Evolutionary conservation across 2,113 vertebrate genomes (phyloP), one percentile per base, ranked within the genome.

Genomic region (Myotis yumanensis): DNA sequence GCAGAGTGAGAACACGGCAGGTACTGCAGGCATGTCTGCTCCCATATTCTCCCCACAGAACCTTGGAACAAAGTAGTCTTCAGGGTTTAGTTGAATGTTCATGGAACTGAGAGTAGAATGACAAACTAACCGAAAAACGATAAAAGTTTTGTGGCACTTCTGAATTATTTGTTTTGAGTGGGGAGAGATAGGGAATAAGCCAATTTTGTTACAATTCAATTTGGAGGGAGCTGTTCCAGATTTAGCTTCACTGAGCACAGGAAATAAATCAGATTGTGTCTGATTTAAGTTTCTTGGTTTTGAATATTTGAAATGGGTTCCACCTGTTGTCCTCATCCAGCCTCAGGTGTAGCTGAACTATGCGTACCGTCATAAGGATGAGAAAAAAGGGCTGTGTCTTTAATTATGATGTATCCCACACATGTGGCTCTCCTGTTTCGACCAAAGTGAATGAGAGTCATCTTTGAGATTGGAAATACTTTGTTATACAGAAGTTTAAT

Each of bases 131-230:
- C 37, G 51, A 88, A 92, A 40, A 4, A 80, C 6, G 71, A 51
- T 46, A 4, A 22, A 64, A 37, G 20, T 51, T 68, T 54, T 37
- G 14, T 37, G n/a, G 18, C 37, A 11, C 40, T 72, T 90, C 76
- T 20, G 20, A 92, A 82, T 90, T 68, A 91, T 48, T 93, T 94
- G 54, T 87, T 93, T 69, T 93, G 43, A 68, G 15, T 32, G 28
- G 59, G 30, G 43, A 85, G 75, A 93, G 59, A 68, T 30, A 81
- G 14, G 28, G 7, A 48, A 12, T 15, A 46, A 77, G 20, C 20
- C 10, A 81, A 51, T 79, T 90, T 32, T 6, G 25, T 66, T 54
- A 25, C 52, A 32, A 52, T 51, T 66, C 10, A 69, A 11, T 72
- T 91, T 32, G 35, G 40, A 79, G 68, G 15, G 43, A 40, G 40